Evolutionary conservation across 1,140 invertebrate genomes (phyloP), one percentile per base, ranked within the genome.

Genomic region (Leptinotarsa lineolata): DNA sequence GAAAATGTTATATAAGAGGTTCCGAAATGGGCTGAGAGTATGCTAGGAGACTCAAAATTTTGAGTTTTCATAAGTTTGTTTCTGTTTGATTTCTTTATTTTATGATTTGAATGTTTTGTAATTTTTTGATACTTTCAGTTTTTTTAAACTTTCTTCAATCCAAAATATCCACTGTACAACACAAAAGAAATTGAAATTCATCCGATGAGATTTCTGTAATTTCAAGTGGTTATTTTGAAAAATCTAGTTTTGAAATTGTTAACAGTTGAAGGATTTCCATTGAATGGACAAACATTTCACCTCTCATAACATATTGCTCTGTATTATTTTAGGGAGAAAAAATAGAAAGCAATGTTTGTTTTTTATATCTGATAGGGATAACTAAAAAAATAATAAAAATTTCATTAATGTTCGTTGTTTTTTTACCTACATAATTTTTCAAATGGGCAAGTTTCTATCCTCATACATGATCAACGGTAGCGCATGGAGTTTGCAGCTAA

Each of bases 261-360:
- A 39, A 54, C 48, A 5, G n/a, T 54, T 54, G 6, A 4, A 21
- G 39, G 45, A 70, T 71, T 48, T 79, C 78, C 77, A 78, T 81
- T 73, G 76, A 80, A 82, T 80, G 78, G 77, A 80, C 54, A 44
- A 75, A 74, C 75, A 79, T 80, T 80, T 81, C 76, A 79, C 75
- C 74, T 81, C 68, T 68, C 74, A 78, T 78, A 72, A 78, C 72
- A 79, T 59, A 75, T 80, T 80, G 80, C 81, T 81, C 81, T 83
- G 80, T 83, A 76, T 82, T 81, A 82, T 78, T 80, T 81, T 82
- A 82, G 81, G 81, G 79, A 81, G 74, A 80, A 80, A 76, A 70
- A 76, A 78, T 78, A 80, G 79, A 74, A 81, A 81, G 77, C 80
- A 80, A 81, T 82, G 82, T 82, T 83, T 82, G 82, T 83, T 83